A percentile compares a stretch with the other conserved stretches of the same genome.
Conservation (phyloP, 1,140 invertebrate genomes). For the Asobara japonica region DNA sequence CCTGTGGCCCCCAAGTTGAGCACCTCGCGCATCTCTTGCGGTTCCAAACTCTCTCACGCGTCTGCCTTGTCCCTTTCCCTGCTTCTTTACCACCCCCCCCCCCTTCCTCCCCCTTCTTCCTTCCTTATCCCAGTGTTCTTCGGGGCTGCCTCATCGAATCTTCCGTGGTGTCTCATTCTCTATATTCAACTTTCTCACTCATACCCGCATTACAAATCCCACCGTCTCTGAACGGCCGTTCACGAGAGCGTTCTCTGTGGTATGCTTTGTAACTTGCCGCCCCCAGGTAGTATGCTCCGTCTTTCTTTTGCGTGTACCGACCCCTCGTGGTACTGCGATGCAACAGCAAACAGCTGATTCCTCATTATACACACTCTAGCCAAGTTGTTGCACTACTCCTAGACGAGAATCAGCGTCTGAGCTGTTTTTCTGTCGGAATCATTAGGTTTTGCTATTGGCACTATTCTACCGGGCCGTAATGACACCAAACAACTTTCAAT, state of each 20-base stretch:
- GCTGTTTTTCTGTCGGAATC: too few relatives aligned
- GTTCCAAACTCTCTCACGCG: conserved; percentile 35
- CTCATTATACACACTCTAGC: neutral
- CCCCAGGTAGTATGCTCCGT: conserved; percentile 19
- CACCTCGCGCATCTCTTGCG: conserved; percentile 26
- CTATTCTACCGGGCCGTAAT: too few relatives aligned
- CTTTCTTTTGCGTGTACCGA: neutral
- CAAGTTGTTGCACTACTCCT: too few relatives aligned
- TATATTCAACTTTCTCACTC: conserved; percentile 14
- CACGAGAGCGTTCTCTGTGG: conserved; percentile 39
- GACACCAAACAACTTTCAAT: too few relatives aligned
- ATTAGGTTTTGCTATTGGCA: too few relatives aligned
- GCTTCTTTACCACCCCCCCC: neutral
- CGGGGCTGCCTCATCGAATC: conserved; percentile 18
- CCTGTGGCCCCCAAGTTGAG: conserved; percentile 26
- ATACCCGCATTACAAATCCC: neutral
- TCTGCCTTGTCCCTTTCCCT: conserved; percentile 17
- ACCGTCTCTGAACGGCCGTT: conserved; percentile 16
- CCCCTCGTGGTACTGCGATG: neutral
- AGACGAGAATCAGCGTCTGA: too few relatives aligned
- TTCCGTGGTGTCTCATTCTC: conserved; percentile 26
- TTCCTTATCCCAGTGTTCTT: neutral
- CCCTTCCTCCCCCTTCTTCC: neutral
- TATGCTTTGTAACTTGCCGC: conserved; percentile 40
- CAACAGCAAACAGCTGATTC: neutral